Percentiles rank a stretch among this genome's conserved stretches.
These are phyloP conservation scores for Lacanobia wlatinum DNA, from an alignment of 2,888 invertebrate genomes.

Conservation along the genomic window DNA sequence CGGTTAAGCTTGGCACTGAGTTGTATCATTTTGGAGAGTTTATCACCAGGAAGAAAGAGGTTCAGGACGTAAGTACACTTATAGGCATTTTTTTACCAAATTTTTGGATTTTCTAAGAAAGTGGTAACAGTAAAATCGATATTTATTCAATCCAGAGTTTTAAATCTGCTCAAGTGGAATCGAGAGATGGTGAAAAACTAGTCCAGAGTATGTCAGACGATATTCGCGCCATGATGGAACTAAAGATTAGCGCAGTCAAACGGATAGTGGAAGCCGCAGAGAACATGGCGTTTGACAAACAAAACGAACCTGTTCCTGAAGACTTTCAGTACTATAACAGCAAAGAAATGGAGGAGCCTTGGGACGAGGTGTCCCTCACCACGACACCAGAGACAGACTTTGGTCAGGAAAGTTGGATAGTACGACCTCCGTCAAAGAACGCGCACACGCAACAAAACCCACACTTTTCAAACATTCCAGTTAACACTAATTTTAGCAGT, in stretches of 20 bases:
- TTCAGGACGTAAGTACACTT: slow-evolving; percentile 92
- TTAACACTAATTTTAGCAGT: slow-evolving; percentile 95
- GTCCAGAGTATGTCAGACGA: slow-evolving; percentile 96
- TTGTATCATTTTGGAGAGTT: slow-evolving; percentile 95
- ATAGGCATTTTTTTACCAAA: not conserved
- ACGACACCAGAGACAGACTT: slow-evolving; percentile 90
- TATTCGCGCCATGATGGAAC: slow-evolving; percentile 96
- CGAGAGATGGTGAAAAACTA: slow-evolving; percentile 94
- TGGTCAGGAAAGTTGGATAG: slow-evolving; percentile 88
- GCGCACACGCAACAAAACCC: slow-evolving; percentile 92
- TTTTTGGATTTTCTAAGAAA: slow-evolving; percentile 6
- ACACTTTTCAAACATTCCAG: slow-evolving; percentile 95
- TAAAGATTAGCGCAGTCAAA: slow-evolving; percentile 96
- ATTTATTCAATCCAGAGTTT: slow-evolving; percentile 91
- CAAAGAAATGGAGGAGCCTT: slow-evolving; percentile 92
- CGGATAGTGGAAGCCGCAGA: slow-evolving; percentile 97
- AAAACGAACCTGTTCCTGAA: slow-evolving; percentile 89
- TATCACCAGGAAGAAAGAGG: slow-evolving; percentile 94
- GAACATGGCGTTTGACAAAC: slow-evolving; percentile 93
- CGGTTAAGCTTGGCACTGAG: slow-evolving; percentile 95
- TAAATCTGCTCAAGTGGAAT: slow-evolving; percentile 94
- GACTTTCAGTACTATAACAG: slow-evolving; percentile 93
- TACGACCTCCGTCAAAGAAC: slow-evolving; percentile 90
- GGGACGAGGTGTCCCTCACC: slow-evolving; percentile 87
- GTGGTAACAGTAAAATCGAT: slow-evolving; percentile 4